Evolutionary conservation across 2,888 invertebrate genomes (phyloP).

Genomic region (Lagria hirta): DNA sequence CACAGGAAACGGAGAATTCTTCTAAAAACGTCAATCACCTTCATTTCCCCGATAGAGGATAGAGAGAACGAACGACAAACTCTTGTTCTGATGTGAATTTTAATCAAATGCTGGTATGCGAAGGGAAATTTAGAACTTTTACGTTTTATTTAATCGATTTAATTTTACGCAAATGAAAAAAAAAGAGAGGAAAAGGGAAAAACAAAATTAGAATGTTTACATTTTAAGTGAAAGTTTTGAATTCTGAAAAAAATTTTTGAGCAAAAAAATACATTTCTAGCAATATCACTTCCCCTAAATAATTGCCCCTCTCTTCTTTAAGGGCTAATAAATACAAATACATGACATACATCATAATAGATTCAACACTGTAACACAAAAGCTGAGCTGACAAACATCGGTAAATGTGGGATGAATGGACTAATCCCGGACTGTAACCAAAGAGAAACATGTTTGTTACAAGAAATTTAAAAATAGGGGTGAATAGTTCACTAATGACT

Average conservation of each 20-base stretch:
- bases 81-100: conserved; percentile 25
- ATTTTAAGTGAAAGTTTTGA: no score
- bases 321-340: conserved; percentile 26
- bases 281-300: conserved; percentile 6
- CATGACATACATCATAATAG: conserved; percentile 24
- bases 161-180: no score
- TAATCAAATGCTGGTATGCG: conserved; percentile 19
- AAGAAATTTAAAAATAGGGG: no score
- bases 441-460: background rate
- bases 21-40: conserved; percentile 50
- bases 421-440: conserved; percentile 33
- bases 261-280: no score
- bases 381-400: conserved; percentile 25
- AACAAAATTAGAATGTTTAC: no score
- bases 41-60: conserved; percentile 35
- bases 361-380: conserved; percentile 26
- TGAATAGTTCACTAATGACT: no score
- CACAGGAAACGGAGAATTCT: conserved; percentile 43
- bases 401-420: conserved; percentile 29
- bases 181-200: no score
- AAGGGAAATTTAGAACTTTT: conserved; percentile 3
- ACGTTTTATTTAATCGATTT: conserved; percentile 18
- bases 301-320: conserved; percentile 16
- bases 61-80: conserved; percentile 32
- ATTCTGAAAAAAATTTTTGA: no score